These are phyloP conservation scores for Phaenicophaeus curvirostris DNA, from an alignment of 2,797 vertebrate species.

Conservation along the genomic window DNA sequence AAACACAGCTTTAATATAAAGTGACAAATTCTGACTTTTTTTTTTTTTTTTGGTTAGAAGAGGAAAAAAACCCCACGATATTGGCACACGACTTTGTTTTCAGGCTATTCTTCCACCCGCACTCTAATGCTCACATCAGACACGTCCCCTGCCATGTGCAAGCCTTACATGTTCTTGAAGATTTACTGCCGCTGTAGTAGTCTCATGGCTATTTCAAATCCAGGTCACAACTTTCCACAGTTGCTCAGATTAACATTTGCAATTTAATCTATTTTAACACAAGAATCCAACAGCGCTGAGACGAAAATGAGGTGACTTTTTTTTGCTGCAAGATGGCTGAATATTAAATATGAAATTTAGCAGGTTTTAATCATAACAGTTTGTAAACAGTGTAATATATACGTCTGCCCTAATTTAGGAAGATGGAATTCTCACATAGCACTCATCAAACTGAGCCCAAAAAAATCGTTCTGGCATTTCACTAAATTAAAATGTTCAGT, in stretches of 20 bases:
- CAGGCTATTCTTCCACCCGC: not conserved
- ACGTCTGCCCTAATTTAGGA: conserved; percentile 70
- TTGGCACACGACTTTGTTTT: not conserved
- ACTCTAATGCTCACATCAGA: conserved; percentile 11
- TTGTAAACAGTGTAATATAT: conserved; percentile 68
- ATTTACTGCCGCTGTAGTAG: conserved; percentile 44
- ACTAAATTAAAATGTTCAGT: conserved; percentile 76
- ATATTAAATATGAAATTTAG: conserved; percentile 71
- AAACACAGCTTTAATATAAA: not conserved
- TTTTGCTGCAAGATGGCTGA: conserved; percentile 51
- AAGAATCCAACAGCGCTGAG: not conserved
- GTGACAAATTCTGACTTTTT: not conserved
- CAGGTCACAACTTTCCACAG: conserved; percentile 58
- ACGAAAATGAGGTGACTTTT: conserved; percentile 45
- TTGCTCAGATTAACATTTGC: conserved; percentile 48
- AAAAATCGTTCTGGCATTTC: conserved; percentile 71
- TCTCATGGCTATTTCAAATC: conserved; percentile 59
- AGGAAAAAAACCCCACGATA: not conserved
- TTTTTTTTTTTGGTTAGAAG: not conserved
- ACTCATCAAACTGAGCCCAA: conserved; percentile 66
- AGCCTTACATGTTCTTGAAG: conserved; percentile 13
- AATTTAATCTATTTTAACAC: conserved; percentile 64
- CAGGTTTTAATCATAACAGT: conserved; percentile 73
- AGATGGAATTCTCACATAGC: conserved; percentile 61
- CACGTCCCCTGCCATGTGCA: not conserved